Conservation (phyloP, 2,113 vertebrate species). For the Balaeniceps rex region DNA sequence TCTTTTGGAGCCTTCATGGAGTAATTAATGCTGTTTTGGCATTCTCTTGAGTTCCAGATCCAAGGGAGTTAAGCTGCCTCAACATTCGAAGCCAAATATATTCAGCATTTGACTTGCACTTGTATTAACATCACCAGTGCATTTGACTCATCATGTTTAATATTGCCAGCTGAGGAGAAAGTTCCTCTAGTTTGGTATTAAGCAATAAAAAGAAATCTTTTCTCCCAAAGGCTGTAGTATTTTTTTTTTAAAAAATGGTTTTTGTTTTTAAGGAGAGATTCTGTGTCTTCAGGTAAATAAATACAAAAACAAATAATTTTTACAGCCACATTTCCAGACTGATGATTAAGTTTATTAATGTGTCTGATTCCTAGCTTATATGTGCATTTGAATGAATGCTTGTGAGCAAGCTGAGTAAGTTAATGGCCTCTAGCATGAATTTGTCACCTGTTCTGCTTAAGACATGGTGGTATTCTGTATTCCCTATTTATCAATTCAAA, state of each 20-base stretch:
- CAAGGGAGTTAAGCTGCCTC: not conserved
- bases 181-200: not conserved
- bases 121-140: not conserved
- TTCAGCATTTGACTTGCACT: not conserved
- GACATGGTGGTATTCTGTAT: not conserved
- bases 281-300: not conserved
- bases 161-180: not conserved
- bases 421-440: not conserved
- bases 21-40: slow-evolving; percentile 22
- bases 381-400: not conserved
- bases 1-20: not conserved
- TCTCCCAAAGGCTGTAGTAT: not conserved
- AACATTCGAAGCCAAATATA: not conserved
- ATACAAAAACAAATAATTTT: not conserved
- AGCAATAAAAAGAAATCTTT: not conserved
- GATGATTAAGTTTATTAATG: not conserved
- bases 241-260: not conserved
- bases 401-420: not conserved
- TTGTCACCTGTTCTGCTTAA: not conserved
- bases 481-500: not conserved
- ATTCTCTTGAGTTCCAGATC: not conserved
- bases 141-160: slow-evolving; percentile 2
- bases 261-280: not conserved
- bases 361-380: not conserved
- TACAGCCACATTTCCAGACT: not conserved